phyloP scores from a whole-genome alignment of 2,113 vertebrate species.

The Bambusicola thoracicus region DNA sequence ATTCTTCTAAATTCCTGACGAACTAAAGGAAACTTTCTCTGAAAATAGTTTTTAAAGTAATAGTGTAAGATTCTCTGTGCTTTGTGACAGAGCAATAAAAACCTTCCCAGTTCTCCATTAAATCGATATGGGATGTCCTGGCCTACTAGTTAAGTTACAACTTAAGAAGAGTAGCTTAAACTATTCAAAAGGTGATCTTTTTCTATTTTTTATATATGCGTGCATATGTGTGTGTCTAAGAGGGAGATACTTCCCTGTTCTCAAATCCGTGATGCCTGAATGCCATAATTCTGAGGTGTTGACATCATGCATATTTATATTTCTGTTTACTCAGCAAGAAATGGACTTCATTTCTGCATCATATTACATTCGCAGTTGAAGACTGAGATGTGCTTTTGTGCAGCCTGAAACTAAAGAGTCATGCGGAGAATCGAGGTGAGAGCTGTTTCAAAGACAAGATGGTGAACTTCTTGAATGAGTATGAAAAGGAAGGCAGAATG shows the following conservation, averaged over 20 bases:
- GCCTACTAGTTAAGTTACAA: background rate
- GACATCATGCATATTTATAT: background rate
- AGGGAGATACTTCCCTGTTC: background rate
- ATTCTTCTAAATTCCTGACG: background rate
- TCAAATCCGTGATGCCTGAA: background rate
- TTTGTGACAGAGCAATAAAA: background rate
- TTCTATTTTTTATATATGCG: background rate
- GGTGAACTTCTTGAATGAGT: background rate
- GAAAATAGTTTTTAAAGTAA: background rate
- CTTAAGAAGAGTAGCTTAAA: background rate
- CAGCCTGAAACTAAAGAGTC: background rate
- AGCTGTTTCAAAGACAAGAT: background rate
- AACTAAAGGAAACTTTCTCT: background rate
- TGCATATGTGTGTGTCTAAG: background rate
- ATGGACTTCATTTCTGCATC: slow-evolving; percentile 33
- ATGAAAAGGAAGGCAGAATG: background rate
- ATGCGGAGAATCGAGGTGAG: background rate
- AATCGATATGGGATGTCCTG: background rate
- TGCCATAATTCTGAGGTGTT: background rate
- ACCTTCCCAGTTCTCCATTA: background rate
- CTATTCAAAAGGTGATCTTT: background rate
- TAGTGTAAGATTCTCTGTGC: background rate
- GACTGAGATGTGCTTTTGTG: background rate
- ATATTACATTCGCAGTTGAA: background rate
- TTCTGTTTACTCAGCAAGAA: slow-evolving; percentile 30